Base-by-base conservation (phyloP, 2,113 vertebrate species). In the Hemibagrus wyckioides region DNA sequence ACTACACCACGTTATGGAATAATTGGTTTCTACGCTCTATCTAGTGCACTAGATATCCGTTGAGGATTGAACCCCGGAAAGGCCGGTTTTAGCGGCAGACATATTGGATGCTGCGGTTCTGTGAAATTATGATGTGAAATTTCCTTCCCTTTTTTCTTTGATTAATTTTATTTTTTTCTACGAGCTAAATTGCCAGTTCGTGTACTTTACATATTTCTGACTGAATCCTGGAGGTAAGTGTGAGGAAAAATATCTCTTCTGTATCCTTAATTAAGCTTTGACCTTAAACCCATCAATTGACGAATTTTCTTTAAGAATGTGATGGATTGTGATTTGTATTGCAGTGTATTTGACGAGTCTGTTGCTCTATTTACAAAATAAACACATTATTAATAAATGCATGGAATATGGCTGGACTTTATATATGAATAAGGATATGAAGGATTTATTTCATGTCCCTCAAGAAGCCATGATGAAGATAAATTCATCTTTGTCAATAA, bases 21-120 rank as follows among this genome's bases (percentile, higher is more conserved):
- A 15, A 3, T 36, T 0, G 1, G 11, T 15, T 14, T 36, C 19
- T 44, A 11, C 39, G 15, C 25, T 2, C 39, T 67, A n/a, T 44
- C 1, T 73, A 84, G 83, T 39, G 67, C 33, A 28, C 65, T 54
- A 25, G 15, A 15, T 65, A 5, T 56, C 3, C 1, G 23, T 73
- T 84, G 39, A 33, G 50, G 44, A 25, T 48, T 6, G 65, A 65
- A 71, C 85, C 75, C 44, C 86, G 48, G 82, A 83, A 80, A 73
- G 86, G 73, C 80, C 83, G 85, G 84, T 33, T 82, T 82, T 48
- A 61, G 44, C 25, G 73, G 85, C 85, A 57, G 89, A 90, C 89
- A 90, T 90, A 69, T 89, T 89, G 85, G 85, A 82, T 82, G 84
- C 84, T 88, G 81, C 88, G 50, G 56, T 61, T 79, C 28, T 1